Evolutionary conservation across 2,113 vertebrate genomes (phyloP).

Genomic region (Coptodon rendalli): DNA sequence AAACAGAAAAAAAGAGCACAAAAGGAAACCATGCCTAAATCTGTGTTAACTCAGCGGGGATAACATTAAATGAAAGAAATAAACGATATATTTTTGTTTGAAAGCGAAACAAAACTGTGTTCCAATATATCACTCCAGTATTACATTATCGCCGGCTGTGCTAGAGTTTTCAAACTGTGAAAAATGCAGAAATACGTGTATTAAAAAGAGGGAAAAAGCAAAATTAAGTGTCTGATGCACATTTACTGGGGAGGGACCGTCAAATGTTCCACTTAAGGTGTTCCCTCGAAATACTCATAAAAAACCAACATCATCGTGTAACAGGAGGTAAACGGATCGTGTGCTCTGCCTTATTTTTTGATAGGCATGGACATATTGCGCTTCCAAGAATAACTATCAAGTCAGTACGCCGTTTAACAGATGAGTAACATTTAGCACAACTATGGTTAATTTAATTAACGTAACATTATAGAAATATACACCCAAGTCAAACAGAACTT

Average conservation of each 20-base stretch:
- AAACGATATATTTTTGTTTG: not conserved
- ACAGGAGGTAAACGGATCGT: not conserved
- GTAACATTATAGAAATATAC: accelerated
- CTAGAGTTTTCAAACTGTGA: not conserved
- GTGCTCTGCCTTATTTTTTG: not conserved
- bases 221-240: not conserved
- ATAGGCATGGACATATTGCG: not conserved
- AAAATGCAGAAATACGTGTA: too few relatives aligned
- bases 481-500: not conserved
- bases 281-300: not conserved
- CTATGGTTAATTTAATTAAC: not conserved
- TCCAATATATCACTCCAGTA: not conserved
- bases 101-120: not conserved
- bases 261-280: not conserved
- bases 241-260: not conserved
- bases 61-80: accelerated
- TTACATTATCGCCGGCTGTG: not conserved
- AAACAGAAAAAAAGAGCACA: not conserved
- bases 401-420: not conserved
- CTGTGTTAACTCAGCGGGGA: not conserved
- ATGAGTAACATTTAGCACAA: not conserved
- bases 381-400: not conserved
- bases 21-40: accelerated
- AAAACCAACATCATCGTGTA: not conserved
- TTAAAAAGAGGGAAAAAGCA: accelerated